Base-by-base conservation (phyloP, 53 echinoderm and acorn worm species). In the Holothuria leucospilota region DNA sequence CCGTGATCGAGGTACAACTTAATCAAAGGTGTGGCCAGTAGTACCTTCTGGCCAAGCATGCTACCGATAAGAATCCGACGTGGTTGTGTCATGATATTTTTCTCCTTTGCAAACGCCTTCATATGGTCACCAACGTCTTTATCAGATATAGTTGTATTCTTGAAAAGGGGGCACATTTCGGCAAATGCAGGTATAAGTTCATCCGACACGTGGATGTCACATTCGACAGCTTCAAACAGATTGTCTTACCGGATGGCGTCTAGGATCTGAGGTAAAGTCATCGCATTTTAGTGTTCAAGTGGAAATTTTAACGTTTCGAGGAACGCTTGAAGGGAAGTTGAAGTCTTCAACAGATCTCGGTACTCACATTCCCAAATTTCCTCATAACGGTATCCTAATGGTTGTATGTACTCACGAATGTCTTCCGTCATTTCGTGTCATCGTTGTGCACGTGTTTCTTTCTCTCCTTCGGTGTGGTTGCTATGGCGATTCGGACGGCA, bases 161-260 rank as follows among this genome's bases (percentile, higher is more conserved):
- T 91, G 29, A 91, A 88, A 51, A 91, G 87, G 5, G 87, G 91
- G 4, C 78, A 49, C 87, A 91, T 91, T 60, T 88, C 91, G 21
- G 77, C 68, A 52, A 90, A 90, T 13, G 1, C 13, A 3, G 77
- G 67, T 77, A 28, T 64, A 0, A 90, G 59, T 13, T 80, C 67
- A 2, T 67, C 71, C 4, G 91, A 85, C 8, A 91, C 88, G 26
- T 68, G 87, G 10, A 88, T 82, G 59, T 91, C 88, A 46, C 91
- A 91, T 49, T 88, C 91, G 2, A 91, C 62, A 10, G 77, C 38
- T 10, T 87, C 92, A 49, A 91, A 91, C 6, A 91, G n/a, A 28
- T 51, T 41, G 39, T 83, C 75, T 8, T 87, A 28, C 14, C 20
- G 59, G 60, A 88, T 83, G 34, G 62, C 82, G 28, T 26, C 25